These are phyloP conservation scores for Tapirus indicus DNA, from an alignment of 2,797 vertebrate genomes.

Conservation along the genomic window DNA sequence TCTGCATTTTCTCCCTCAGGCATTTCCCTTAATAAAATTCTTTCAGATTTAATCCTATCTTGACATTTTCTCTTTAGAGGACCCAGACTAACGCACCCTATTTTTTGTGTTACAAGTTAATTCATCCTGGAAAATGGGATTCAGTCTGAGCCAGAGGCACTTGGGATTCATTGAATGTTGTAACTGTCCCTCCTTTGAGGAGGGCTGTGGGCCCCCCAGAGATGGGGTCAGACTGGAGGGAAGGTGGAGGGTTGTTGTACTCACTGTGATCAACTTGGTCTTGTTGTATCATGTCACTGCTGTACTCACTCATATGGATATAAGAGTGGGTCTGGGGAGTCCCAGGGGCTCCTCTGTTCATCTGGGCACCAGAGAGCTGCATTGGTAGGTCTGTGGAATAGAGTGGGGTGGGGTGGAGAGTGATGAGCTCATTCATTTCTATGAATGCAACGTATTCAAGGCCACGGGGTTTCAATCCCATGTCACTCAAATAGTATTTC, in stretches of 20 bases:
- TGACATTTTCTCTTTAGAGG: not conserved
- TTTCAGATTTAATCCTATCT: not conserved
- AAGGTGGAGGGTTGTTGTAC: not conserved
- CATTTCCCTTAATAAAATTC: not conserved
- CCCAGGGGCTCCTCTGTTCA: not conserved
- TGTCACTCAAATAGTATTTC: not conserved
- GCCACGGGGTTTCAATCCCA: not conserved
- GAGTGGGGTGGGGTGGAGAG: not conserved
- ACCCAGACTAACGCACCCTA: not conserved
- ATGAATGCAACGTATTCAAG: not conserved
- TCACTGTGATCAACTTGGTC: not conserved
- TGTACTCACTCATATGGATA: not conserved
- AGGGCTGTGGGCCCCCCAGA: not conserved
- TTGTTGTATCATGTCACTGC: not conserved
- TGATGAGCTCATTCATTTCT: not conserved
- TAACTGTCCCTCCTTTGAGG: not conserved
- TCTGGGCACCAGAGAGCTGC: not conserved
- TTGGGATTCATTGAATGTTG: not conserved
- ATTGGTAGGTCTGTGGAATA: not conserved
- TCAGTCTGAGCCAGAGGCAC: not conserved
- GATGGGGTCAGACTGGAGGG: not conserved
- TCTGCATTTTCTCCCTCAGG: not conserved
- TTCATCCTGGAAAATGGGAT: not conserved
- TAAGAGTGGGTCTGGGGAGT: not conserved
- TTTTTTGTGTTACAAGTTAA: not conserved